Percentiles rank a stretch among this genome's conserved stretches.
These are phyloP conservation scores for Balanococcus diminutus DNA, from an alignment of 2,888 invertebrate genomes.

Conservation along the genomic window DNA sequence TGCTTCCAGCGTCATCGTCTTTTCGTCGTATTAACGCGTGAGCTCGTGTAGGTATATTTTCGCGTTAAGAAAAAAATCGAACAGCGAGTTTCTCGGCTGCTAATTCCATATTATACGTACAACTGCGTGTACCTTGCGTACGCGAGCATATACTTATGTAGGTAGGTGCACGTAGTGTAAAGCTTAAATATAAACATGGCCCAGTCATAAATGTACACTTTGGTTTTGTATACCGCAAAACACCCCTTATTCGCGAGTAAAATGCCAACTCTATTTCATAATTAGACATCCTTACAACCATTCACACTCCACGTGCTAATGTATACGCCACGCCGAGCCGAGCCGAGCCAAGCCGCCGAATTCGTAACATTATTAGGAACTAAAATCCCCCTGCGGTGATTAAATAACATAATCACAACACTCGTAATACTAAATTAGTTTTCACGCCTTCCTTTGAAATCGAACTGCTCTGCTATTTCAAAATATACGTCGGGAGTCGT, in stretches of 20 bases:
- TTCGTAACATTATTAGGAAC: conserved; percentile 33
- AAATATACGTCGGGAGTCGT: not conserved
- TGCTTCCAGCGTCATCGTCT: not conserved
- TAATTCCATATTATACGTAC: not conserved
- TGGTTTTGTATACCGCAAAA: conserved; percentile 36
- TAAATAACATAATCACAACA: conserved; percentile 41
- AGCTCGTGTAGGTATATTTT: too few relatives aligned
- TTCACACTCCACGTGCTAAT: conserved; percentile 28
- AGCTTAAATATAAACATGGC: conserved; percentile 19
- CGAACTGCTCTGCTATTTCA: not conserved
- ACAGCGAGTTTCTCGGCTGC: not conserved
- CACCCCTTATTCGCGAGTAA: conserved; percentile 2
- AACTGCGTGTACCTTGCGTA: not conserved
- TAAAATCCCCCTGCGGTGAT: conserved; percentile 36
- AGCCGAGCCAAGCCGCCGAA: not conserved
- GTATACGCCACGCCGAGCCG: not conserved
- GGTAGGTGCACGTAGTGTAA: not conserved
- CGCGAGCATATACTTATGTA: not conserved
- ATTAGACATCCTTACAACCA: conserved; percentile 29
- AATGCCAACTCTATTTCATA: conserved; percentile 37
- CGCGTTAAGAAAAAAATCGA: not conserved
- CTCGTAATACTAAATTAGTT: conserved; percentile 41
- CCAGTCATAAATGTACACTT: conserved; percentile 17
- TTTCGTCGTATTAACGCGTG: not conserved
- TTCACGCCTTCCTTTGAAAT: conserved; percentile 19